A percentile compares a stretch with the other conserved stretches of the same genome.
Conservation (phyloP, 2,113 vertebrate species). For the Mus spicilegus region DNA sequence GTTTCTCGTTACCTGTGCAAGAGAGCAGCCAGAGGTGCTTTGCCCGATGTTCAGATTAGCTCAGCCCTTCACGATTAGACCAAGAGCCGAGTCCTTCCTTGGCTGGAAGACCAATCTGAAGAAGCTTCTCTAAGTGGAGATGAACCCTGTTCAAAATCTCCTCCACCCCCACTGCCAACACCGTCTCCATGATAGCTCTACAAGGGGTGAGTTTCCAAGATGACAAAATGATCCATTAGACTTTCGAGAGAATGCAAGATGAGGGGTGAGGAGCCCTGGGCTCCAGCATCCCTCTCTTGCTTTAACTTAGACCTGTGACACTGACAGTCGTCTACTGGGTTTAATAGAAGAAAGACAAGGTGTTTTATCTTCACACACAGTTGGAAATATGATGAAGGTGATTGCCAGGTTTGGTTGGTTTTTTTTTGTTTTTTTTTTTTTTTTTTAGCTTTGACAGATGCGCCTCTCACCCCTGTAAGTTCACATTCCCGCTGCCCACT, state of each 20-base stretch:
- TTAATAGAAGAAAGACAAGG: neutral
- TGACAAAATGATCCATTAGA: neutral
- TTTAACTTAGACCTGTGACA: neutral
- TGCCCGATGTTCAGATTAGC: neutral
- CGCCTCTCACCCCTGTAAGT: slow-evolving; percentile 27
- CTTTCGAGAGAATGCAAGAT: neutral
- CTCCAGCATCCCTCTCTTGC: neutral
- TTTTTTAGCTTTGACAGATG: neutral
- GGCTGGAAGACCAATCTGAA: neutral
- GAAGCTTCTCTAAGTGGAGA: neutral
- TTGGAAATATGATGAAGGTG: slow-evolving; percentile 1
- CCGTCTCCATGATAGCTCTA: neutral
- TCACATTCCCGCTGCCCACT: slow-evolving; percentile 37
- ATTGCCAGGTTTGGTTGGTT: slow-evolving; percentile 4
- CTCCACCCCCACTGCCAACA: neutral
- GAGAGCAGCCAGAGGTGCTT: neutral
- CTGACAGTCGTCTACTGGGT: neutral
- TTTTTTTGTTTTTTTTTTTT: too few species aligned
- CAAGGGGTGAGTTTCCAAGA: neutral
- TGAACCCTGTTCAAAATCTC: neutral
- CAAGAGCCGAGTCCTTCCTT: neutral
- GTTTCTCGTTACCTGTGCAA: neutral
- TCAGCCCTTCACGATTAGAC: neutral
- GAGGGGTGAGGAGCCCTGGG: neutral
- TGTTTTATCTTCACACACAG: neutral